A percentile compares a stretch with the other conserved stretches of the same genome.
These are phyloP conservation scores for Porites australiensis DNA, from an alignment of 64 coral and sea anemone genomes.

Conservation along the genomic window DNA sequence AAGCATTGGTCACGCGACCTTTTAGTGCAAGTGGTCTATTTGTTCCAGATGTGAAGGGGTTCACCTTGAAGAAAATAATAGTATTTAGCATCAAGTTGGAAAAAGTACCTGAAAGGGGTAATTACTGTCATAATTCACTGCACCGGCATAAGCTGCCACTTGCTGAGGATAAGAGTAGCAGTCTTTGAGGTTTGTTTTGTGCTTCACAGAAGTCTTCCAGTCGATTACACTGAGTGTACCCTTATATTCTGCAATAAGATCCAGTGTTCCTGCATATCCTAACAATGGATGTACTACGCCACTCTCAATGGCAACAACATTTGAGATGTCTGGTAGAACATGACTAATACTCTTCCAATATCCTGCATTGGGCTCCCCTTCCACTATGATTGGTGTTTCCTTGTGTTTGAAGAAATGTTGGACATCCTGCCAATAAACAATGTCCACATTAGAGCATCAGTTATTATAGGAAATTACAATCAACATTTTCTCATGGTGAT, in stretches of 20 bases:
- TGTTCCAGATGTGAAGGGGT: too few relatives aligned
- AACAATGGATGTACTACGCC: slow-evolving; percentile 76
- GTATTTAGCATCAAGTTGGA: too few relatives aligned
- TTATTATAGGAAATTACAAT: too few relatives aligned
- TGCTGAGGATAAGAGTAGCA: slow-evolving; percentile 96
- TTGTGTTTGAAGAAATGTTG: slow-evolving; percentile 44
- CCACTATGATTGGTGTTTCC: slow-evolving; percentile 16
- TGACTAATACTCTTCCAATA: slow-evolving; percentile 81
- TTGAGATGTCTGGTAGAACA: slow-evolving; percentile 73
- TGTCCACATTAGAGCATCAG: too few relatives aligned
- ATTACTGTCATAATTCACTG: slow-evolving; percentile 90
- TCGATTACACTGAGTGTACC: slow-evolving; percentile 80
- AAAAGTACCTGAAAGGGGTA: slow-evolving; percentile 94
- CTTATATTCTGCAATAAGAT: slow-evolving; percentile 81
- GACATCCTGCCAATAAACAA: slow-evolving; percentile 49
- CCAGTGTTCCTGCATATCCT: slow-evolving; percentile 87
- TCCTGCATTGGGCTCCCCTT: slow-evolving; percentile 37
- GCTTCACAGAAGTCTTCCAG: slow-evolving; percentile 95
- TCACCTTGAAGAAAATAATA: too few relatives aligned
- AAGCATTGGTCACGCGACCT: too few relatives aligned
- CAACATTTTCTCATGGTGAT: too few relatives aligned
- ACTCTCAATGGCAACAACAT: slow-evolving; percentile 86
- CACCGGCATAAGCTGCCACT: slow-evolving; percentile 85
- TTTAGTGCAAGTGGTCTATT: too few relatives aligned
- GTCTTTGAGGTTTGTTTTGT: slow-evolving; percentile 71